These are phyloP conservation scores for Galaxea fascicularis DNA, from an alignment of 92 coral and sea anemone species.

Conservation along the genomic window DNA sequence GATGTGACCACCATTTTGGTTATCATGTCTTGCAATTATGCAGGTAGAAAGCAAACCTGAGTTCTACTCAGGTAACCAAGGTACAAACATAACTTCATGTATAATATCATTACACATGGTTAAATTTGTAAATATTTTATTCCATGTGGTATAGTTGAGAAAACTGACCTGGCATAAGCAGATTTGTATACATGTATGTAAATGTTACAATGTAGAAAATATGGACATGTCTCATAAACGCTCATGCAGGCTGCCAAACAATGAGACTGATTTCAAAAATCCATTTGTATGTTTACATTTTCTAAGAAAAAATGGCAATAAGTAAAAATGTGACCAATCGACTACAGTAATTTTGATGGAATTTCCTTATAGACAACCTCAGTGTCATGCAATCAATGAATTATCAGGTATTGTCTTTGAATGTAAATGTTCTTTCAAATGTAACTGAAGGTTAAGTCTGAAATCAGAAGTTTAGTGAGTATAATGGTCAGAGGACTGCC, in stretches of 20 bases:
- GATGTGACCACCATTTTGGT: conserved; percentile 2
- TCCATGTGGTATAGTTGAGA: neutral
- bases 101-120: neutral
- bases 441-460: conserved; percentile 2
- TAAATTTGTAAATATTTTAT: neutral
- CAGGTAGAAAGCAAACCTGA: conserved; percentile 6
- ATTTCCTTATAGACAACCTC: neutral
- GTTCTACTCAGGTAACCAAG: neutral
- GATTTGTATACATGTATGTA: conserved; percentile 3
- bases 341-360: neutral
- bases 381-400: neutral
- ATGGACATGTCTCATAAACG: conserved; percentile 2
- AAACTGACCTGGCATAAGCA: conserved; percentile 2
- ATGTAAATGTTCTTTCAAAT: neutral
- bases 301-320: neutral
- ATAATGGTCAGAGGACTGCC: conserved; percentile 11
- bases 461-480: neutral
- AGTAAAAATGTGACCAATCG: conserved; percentile 4
- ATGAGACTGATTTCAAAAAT: neutral
- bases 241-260: conserved; percentile 3
- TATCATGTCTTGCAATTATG: neutral
- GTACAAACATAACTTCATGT: neutral
- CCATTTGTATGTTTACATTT: neutral
- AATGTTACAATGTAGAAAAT: conserved; percentile 1
- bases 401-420: neutral